A percentile compares a stretch with the other conserved stretches of the same genome.
phyloP scores from a whole-genome alignment of 2,113 vertebrate genomes.

The Heterocephalus glaber region DNA sequence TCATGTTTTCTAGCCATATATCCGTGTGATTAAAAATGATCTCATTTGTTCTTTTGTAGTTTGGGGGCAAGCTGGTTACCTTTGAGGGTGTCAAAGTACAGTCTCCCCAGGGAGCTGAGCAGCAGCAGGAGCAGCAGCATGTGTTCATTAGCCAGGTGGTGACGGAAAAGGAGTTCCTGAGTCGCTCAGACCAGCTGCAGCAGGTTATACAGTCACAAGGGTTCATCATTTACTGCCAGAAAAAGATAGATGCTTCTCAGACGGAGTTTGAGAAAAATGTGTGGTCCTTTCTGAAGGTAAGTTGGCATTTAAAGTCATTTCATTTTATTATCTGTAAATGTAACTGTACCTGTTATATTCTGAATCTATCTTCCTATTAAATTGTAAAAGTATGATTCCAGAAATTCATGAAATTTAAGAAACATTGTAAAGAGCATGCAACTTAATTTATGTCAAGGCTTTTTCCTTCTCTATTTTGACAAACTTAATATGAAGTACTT shows the following conservation, averaged over 20 bases:
- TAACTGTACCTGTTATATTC: not conserved
- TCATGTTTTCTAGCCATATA: fast-evolving
- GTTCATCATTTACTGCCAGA: slow-evolving; percentile 93
- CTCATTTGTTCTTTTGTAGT: slow-evolving; percentile 84
- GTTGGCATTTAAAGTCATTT: slow-evolving; percentile 27
- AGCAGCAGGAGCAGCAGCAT: slow-evolving; percentile 82
- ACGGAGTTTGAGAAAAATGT: slow-evolving; percentile 93
- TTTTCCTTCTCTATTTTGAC: slow-evolving; percentile 6
- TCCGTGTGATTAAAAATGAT: not conserved
- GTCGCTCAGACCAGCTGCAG: slow-evolving; percentile 92
- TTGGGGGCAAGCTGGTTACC: slow-evolving; percentile 95
- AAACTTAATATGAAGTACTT: not conserved
- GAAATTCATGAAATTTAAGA: not conserved
- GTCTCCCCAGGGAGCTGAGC: slow-evolving; percentile 85
- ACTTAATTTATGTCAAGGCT: not conserved
- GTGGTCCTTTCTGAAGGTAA: slow-evolving; percentile 97
- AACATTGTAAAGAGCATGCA: not conserved
- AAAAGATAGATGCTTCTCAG: slow-evolving; percentile 89
- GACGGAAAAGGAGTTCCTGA: slow-evolving; percentile 92
- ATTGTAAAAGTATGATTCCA: not conserved
- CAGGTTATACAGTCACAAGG: slow-evolving; percentile 88
- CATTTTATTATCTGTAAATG: slow-evolving; percentile 16
- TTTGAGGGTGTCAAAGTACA: slow-evolving; percentile 88
- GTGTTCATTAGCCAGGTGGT: slow-evolving; percentile 96
- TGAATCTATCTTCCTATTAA: not conserved